phyloP scores from a whole-genome alignment of 2,797 vertebrate species.

The Pseudochromis fuscus region DNA sequence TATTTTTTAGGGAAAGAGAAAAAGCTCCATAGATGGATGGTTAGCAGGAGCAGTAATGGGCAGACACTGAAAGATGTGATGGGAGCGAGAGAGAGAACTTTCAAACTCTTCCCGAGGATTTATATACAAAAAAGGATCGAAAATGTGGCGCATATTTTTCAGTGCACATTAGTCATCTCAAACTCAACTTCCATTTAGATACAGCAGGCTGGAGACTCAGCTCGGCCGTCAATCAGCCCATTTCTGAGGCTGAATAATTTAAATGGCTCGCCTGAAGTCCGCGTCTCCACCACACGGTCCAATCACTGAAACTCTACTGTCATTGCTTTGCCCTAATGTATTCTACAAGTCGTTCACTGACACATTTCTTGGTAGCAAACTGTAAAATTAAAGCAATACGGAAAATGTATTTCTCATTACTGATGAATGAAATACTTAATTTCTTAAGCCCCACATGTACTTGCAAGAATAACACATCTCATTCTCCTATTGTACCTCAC shows the following conservation, averaged over 20 bases:
- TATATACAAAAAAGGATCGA: neutral
- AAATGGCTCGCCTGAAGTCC: neutral
- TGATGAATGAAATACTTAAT: neutral
- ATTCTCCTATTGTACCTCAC: too few species aligned
- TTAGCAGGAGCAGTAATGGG: neutral
- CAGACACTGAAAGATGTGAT: neutral
- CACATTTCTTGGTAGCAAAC: neutral
- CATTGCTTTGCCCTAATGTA: neutral
- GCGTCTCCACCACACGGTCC: neutral
- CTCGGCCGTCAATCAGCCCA: slow-evolving; percentile 8
- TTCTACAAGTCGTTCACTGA: neutral
- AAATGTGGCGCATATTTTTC: slow-evolving; percentile 5
- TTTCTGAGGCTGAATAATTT: slow-evolving; percentile 28
- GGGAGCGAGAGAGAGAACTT: slow-evolving; percentile 5
- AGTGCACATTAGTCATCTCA: slow-evolving; percentile 2
- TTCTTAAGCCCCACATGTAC: neutral
- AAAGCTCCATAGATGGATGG: neutral
- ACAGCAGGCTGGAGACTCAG: neutral
- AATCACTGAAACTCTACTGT: neutral
- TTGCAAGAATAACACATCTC: too few species aligned
- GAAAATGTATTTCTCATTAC: neutral
- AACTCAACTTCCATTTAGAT: slow-evolving; percentile 17
- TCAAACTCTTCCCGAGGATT: slow-evolving; percentile 27
- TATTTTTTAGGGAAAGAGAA: neutral
- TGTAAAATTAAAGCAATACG: neutral